Conservation (phyloP, 2,113 vertebrate genomes). For the Petrocephalus zakoni region DNA sequence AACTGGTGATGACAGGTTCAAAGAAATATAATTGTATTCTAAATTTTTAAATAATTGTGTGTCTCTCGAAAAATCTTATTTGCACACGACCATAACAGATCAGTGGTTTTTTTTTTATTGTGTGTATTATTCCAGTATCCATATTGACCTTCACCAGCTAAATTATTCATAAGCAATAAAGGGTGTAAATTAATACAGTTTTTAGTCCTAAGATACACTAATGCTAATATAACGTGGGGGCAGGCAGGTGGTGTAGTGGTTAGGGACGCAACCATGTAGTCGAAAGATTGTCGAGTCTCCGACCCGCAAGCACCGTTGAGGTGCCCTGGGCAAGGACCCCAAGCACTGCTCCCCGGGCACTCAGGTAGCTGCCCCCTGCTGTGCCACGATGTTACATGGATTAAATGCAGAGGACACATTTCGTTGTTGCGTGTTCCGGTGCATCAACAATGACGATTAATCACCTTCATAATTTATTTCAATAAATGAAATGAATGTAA, state of each 20-base stretch:
- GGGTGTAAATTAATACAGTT: background rate
- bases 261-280: too few relatives aligned
- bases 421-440: too few relatives aligned
- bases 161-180: slow-evolving; percentile 1
- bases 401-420: too few relatives aligned
- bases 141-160: background rate
- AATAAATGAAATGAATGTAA: background rate
- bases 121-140: background rate
- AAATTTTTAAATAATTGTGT: background rate
- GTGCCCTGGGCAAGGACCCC: too few relatives aligned
- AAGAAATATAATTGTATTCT: background rate
- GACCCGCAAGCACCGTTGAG: too few relatives aligned
- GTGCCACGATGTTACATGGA: too few relatives aligned
- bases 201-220: background rate
- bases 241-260: too few relatives aligned
- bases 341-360: too few relatives aligned
- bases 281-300: too few relatives aligned
- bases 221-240: background rate
- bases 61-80: too few relatives aligned
- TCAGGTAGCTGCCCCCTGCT: too few relatives aligned
- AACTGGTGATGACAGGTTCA: background rate
- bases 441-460: too few relatives aligned
- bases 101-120: background rate
- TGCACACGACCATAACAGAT: background rate
- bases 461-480: background rate